Percentiles rank a stretch among this genome's conserved stretches.
phyloP scores from a whole-genome alignment of 2,797 vertebrate genomes.

The Huso huso region DNA sequence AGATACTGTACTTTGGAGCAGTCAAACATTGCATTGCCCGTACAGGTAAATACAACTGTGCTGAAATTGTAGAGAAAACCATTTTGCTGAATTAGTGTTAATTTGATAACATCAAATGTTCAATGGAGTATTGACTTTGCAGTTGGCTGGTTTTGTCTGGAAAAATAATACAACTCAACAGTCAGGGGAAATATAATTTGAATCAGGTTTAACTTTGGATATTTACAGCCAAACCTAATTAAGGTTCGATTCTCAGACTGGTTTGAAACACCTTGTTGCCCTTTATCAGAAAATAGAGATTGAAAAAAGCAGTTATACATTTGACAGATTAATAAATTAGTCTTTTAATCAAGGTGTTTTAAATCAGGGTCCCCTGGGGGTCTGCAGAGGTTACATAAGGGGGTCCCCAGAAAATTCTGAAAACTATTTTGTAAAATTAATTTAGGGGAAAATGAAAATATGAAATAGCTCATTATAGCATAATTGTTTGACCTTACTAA shows the following conservation, averaged over 20 bases:
- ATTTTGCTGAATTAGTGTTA: slow-evolving; percentile 71
- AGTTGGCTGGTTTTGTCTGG: slow-evolving; percentile 54
- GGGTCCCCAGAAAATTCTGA: no score
- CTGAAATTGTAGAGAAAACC: slow-evolving; percentile 53
- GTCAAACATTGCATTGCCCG: slow-evolving; percentile 58
- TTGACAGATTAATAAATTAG: no score
- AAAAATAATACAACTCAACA: background rate
- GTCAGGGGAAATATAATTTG: background rate
- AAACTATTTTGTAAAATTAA: no score
- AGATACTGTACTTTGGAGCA: slow-evolving; percentile 54
- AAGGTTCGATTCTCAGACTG: slow-evolving; percentile 62
- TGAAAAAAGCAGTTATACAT: no score
- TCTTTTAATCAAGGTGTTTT: no score
- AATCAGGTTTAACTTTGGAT: slow-evolving; percentile 12
- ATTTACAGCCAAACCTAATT: slow-evolving; percentile 68
- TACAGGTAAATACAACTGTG: slow-evolving; percentile 64
- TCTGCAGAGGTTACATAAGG: no score
- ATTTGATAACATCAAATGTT: slow-evolving; percentile 69
- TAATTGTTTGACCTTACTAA: no score
- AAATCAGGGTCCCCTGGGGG: no score
- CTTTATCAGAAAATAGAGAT: no score
- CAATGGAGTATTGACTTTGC: slow-evolving; percentile 70
- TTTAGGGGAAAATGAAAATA: no score
- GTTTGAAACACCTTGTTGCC: slow-evolving; percentile 17
- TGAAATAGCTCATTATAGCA: no score